Base-by-base conservation (phyloP, 2,113 vertebrate species). In the Haplotaxodon microlepis region DNA sequence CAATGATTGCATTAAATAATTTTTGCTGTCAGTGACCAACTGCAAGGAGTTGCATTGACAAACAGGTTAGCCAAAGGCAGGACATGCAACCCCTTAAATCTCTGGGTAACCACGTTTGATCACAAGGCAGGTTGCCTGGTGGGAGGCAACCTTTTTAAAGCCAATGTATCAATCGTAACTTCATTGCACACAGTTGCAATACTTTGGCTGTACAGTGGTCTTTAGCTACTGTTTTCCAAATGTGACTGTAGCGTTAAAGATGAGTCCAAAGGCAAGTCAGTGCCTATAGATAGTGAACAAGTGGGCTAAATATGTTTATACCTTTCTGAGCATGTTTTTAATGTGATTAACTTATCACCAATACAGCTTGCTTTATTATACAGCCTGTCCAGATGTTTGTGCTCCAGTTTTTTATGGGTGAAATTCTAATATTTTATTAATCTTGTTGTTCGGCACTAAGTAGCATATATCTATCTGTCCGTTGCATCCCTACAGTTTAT, bases 371-470 rank as follows among this genome's bases (percentile, higher is more conserved):
- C 34, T 38, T 69, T 40, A 69, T 21, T 21, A 40, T 69, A 40
- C 11, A 69, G 19, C 34, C 61, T 38, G 0, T 21, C 34, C 61
- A 38, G 34, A 2, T 0, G 4, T 69, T 38, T 69, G 61, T 38
- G 63, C 34, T 38, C 4, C 34, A 69, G 63, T 13, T 69, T 69
- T 36, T 38, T 38, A 13, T n/a, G 0, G 11, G 63, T 69, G 36
- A 24, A 71, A 71, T 71, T 71, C 7, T 6, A 40, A 40, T 71
- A 71, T 71, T 21, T 71, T 71, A 16, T 24, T 71, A 9, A 42
- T 42, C n/a, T 71, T 71, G 1, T 42, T 42, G 34, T 69, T 40
- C 0, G 40, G 63, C 34, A 76, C 14, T 29, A 76, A 47, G 24
- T 0, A 76, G 14, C 4, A 76, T 45, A 45, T 47, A 29, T 76